These are phyloP conservation scores for Strigamia crassipes DNA, from an alignment of 2,888 invertebrate species.

Conservation along the genomic window DNA sequence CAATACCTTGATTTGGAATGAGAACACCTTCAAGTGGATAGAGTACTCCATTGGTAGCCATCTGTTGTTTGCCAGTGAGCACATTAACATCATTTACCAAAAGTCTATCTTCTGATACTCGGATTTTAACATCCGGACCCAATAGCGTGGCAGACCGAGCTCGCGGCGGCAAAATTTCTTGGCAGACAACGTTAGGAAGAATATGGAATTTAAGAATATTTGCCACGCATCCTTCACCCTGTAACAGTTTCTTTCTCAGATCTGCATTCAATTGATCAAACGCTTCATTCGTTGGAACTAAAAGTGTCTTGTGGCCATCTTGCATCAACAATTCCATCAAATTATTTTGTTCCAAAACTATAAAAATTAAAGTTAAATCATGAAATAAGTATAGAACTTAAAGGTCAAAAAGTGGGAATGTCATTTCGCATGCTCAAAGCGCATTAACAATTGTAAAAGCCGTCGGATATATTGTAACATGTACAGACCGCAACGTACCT, in stretches of 20 bases:
- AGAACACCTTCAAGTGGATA: constrained; percentile 71
- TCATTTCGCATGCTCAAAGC: too few species aligned
- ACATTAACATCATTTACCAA: constrained; percentile 65
- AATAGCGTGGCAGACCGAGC: constrained; percentile 64
- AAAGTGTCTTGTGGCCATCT: constrained; percentile 62
- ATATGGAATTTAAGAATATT: constrained; percentile 71
- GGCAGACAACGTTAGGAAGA: constrained; percentile 70
- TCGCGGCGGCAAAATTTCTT: constrained; percentile 66
- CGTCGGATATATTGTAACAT: too few species aligned
- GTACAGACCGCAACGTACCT: too few species aligned
- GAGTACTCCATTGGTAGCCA: constrained; percentile 75
- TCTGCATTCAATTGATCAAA: constrained; percentile 64
- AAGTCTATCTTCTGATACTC: constrained; percentile 62
- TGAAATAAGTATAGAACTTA: constrained; percentile 48
- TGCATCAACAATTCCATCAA: constrained; percentile 54
- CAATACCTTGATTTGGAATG: constrained; percentile 67
- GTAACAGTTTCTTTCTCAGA: constrained; percentile 63
- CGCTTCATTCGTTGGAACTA: constrained; percentile 70
- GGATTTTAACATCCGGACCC: constrained; percentile 60
- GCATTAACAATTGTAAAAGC: too few species aligned
- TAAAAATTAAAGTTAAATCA: background rate
- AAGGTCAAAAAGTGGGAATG: too few species aligned
- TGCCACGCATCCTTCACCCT: constrained; percentile 67
- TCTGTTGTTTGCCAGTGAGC: constrained; percentile 65
- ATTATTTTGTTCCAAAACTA: constrained; percentile 1